phyloP scores from a whole-genome alignment of 1,140 invertebrate species.

The Antheraea pernyi region DNA sequence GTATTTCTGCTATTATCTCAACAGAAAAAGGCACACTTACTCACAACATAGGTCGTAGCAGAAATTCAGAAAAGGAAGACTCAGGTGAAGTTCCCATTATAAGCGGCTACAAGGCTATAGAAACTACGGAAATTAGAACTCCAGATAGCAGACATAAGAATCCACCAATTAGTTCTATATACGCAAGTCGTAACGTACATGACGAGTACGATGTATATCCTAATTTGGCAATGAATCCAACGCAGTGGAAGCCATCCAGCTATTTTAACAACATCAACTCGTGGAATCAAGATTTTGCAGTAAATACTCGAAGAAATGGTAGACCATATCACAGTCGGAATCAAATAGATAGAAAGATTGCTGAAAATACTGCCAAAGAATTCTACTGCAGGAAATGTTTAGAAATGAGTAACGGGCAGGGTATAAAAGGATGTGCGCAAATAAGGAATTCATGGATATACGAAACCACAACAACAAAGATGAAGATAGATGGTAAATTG shows the following conservation, averaged over 20 bases:
- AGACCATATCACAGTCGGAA: constrained; percentile 29
- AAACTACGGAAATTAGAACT: constrained; percentile 61
- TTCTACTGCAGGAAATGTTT: constrained; percentile 68
- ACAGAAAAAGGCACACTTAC: constrained; percentile 34
- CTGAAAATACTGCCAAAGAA: constrained; percentile 56
- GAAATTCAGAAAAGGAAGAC: constrained; percentile 41
- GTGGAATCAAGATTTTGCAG: constrained; percentile 41
- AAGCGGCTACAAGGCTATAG: constrained; percentile 57
- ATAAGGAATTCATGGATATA: constrained; percentile 42
- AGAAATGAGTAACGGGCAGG: constrained; percentile 43
- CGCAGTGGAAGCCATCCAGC: constrained; percentile 59
- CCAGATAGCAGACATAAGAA: constrained; percentile 51
- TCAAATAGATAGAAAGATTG: constrained; percentile 48
- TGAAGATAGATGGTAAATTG: constrained; percentile 71
- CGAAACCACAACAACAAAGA: constrained; percentile 58
- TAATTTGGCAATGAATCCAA: constrained; percentile 45
- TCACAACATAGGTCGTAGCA: constrained; percentile 36
- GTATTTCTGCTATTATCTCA: too few relatives aligned
- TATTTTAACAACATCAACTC: constrained; percentile 66
- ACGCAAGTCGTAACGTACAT: constrained; percentile 44
- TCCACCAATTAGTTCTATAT: constrained; percentile 38
- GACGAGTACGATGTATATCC: constrained; percentile 65
- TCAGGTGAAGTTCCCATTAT: constrained; percentile 59
- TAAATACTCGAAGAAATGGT: constrained; percentile 26
- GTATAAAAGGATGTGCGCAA: constrained; percentile 36